Base-by-base conservation (phyloP, 2,797 vertebrate species). In the Glossophaga mutica region DNA sequence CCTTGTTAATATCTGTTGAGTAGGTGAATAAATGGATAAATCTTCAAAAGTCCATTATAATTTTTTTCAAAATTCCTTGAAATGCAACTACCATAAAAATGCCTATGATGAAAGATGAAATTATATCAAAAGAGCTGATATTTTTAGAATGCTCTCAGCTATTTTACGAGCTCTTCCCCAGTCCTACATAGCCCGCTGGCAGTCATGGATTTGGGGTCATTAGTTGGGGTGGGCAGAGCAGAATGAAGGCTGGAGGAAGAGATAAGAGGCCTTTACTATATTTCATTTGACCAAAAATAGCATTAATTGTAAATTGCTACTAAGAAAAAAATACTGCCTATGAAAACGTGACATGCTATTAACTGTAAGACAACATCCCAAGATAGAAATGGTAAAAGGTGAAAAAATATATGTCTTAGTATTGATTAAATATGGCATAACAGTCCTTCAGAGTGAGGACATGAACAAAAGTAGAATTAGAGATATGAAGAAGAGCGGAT, bases 41-140 rank as follows among this genome's bases (percentile, higher is more conserved):
- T 94, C 39, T 94, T 11, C 50, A 85, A 91, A 70, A 52, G 48
- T 97, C 92, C 82, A 82, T 90, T 96, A 84, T 85, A 34, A 50
- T 55, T 78, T 95, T 87, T 87, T 89, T 93, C 0, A 93, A 67
- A 70, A 9, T 59, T 96, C 62, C n/a, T 97, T 46, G 26, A 91
- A 93, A 87, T 91, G 44, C 2, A 91, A 2, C 62, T 48, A 42
- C 7, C 59, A 18, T 32, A 68, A 78, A 78, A 94, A 71, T 97
- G 24, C 44, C 91, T 74, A 44, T 55, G 9, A 78, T 96, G 37
- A 59, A 82, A 3, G 39, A 48, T 57, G 50, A 84, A 83, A 29
- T 97, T 87, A 90, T 82, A 84, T 19, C 55, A 46, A 90, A 90
- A 42, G 81, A 74, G 14, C 39, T 93, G 22, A 34, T 4, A 73